phyloP scores from a whole-genome alignment of 92 coral and sea anemone genomes.

The Scolanthus callimorphus region DNA sequence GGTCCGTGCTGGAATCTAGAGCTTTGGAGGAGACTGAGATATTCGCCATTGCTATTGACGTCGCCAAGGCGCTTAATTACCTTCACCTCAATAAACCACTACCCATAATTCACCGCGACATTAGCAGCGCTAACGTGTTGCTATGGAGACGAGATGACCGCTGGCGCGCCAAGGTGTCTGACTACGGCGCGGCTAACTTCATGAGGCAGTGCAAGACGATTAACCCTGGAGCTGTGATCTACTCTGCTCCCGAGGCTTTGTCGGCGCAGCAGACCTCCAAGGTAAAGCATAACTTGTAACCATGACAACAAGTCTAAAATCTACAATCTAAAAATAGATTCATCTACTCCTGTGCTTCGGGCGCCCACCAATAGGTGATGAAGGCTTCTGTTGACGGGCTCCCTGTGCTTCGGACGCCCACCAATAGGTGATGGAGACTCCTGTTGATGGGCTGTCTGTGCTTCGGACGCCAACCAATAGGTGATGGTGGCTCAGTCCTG shows the following conservation, averaged over 20 bases:
- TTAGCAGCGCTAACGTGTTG: slow-evolving; percentile 95
- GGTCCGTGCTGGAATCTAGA: slow-evolving; percentile 68
- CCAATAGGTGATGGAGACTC: too few relatives aligned
- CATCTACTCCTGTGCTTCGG: too few relatives aligned
- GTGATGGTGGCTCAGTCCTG: too few relatives aligned
- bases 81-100: slow-evolving; percentile 82
- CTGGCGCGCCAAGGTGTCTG: slow-evolving; percentile 94
- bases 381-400: too few relatives aligned
- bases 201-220: slow-evolving; percentile 90
- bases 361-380: too few relatives aligned
- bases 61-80: slow-evolving; percentile 82
- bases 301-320: too few relatives aligned
- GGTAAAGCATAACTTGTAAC: too few relatives aligned
- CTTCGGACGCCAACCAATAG: too few relatives aligned
- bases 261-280: slow-evolving; percentile 82
- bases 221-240: slow-evolving; percentile 82
- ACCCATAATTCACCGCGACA: slow-evolving; percentile 93
- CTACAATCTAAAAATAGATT: too few relatives aligned
- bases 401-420: too few relatives aligned
- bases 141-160: slow-evolving; percentile 82
- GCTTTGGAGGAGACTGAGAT: slow-evolving; percentile 54
- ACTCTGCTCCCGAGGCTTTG: slow-evolving; percentile 94
- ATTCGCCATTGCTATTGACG: slow-evolving; percentile 61
- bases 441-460: too few relatives aligned
- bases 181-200: slow-evolving; percentile 95